Evolutionary conservation across 2,113 vertebrate species (phyloP).

Genomic region (Hymenochirus boettgeri): DNA sequence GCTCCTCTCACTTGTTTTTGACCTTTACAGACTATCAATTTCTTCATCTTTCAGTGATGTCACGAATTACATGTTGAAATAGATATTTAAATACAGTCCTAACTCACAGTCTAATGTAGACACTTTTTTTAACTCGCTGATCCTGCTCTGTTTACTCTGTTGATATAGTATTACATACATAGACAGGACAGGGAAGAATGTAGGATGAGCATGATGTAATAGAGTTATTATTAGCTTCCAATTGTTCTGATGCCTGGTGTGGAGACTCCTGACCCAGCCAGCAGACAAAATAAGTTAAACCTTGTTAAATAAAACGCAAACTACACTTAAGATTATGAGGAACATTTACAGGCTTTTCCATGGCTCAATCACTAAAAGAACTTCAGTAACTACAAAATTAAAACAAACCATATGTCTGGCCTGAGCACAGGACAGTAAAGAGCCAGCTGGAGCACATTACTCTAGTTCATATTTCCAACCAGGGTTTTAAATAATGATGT

Average conservation of each 20-base stretch:
- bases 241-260: conserved; percentile 18
- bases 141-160: conserved; percentile 22
- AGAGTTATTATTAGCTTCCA: conserved; percentile 30
- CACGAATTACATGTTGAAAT: conserved; percentile 11
- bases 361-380: background rate
- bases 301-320: background rate
- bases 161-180: conserved; percentile 22
- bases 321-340: conserved; percentile 3
- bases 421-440: background rate
- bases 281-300: conserved; percentile 6
- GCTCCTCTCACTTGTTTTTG: background rate
- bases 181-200: background rate
- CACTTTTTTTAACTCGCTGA: conserved; percentile 1
- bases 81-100: background rate
- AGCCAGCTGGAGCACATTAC: conserved; percentile 5
- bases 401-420: conserved; percentile 20
- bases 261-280: conserved; percentile 11
- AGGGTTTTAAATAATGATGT: background rate
- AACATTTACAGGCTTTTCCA: background rate
- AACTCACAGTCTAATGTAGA: background rate
- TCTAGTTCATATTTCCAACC: conserved; percentile 3
- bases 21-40: conserved; percentile 10
- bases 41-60: conserved; percentile 18
- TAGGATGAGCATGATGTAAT: conserved; percentile 25
- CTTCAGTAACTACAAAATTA: conserved; percentile 7